Base-by-base conservation (phyloP, 2,888 invertebrate genomes). In the Lochmaea capreae region DNA sequence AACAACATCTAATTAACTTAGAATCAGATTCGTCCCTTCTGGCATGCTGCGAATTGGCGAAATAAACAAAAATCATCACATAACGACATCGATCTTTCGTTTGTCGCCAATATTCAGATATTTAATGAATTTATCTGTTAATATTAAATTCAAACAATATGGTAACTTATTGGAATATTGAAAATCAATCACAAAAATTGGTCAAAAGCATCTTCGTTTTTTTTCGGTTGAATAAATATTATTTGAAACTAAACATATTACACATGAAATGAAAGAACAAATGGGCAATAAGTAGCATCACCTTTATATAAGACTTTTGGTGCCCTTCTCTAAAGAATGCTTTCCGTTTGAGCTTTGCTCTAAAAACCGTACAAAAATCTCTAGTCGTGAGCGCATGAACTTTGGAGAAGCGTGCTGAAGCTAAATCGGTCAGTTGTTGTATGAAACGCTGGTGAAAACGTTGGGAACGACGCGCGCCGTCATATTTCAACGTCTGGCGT, bases 401-500 rank as follows among this genome's bases (percentile, higher is more conserved):
- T 63, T 67, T 46, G 68, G 67, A 63, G 69, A 54, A 67, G 68
- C 76, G 63, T 69, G 73, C 63, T 66, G 69, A 67, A 69, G 71
- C 54, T 43, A 72, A 69, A 46, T 49, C 70, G 72, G 73, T 72
- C 74, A 74, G 76, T 76, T 52, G 73, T 72, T 70, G 67, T 65
- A 67, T 62, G 72, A 63, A 63, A 66, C 33, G 63, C 67, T 33
- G 54, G 52, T 49, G 73, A 73, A 33, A 58, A 42, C 58, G 67
- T 12, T 67, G 10, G 42, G n/a, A 18, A 67, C 67, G 43, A n/a
- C 67, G 46, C 22, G 67, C 46, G 6, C 12, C 62, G 42, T 59
- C 59, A n/a, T 14, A 26, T 59, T 59, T 59, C 59, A 26, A 59
- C 26, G 59, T n/a, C 59, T 59, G 14, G 59, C 12, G 59, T 16